These are phyloP conservation scores for Corythornis madagascariensis DNA, from an alignment of 2,113 vertebrate species.

Conservation along the genomic window DNA sequence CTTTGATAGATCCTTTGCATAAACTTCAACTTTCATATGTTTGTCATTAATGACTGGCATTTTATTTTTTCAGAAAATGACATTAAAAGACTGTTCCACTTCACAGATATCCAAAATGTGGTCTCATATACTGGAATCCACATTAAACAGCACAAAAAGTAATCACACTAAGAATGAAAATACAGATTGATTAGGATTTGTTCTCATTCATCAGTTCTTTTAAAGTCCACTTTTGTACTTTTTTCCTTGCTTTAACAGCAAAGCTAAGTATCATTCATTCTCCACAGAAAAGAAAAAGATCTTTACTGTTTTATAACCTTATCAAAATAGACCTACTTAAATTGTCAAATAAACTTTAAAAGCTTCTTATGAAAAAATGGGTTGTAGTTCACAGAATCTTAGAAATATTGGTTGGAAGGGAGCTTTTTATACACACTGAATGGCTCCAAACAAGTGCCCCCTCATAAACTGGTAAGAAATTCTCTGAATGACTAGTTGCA, in stretches of 20 bases:
- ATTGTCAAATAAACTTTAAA: background rate
- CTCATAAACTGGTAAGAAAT: background rate
- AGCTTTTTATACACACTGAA: background rate
- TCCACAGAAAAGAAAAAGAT: background rate
- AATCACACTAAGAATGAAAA: background rate
- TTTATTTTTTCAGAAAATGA: background rate
- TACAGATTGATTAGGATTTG: background rate
- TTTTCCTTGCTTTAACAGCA: background rate
- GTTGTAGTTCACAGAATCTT: background rate
- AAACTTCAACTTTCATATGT: rapidly evolving
- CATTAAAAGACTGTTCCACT: background rate
- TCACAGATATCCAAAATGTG: background rate
- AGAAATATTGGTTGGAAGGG: background rate
- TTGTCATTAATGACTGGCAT: background rate
- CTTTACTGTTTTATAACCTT: background rate
- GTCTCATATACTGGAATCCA: background rate
- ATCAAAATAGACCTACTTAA: background rate
- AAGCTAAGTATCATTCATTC: background rate
- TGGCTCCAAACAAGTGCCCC: background rate
- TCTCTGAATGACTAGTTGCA: background rate
- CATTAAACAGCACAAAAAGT: background rate
- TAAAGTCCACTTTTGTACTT: background rate
- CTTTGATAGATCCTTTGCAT: rapidly evolving
- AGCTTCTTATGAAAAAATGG: background rate
- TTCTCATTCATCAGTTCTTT: background rate